These are phyloP conservation scores for Gymnobelideus leadbeateri DNA, from an alignment of 2,113 vertebrate genomes.

Conservation along the genomic window DNA sequence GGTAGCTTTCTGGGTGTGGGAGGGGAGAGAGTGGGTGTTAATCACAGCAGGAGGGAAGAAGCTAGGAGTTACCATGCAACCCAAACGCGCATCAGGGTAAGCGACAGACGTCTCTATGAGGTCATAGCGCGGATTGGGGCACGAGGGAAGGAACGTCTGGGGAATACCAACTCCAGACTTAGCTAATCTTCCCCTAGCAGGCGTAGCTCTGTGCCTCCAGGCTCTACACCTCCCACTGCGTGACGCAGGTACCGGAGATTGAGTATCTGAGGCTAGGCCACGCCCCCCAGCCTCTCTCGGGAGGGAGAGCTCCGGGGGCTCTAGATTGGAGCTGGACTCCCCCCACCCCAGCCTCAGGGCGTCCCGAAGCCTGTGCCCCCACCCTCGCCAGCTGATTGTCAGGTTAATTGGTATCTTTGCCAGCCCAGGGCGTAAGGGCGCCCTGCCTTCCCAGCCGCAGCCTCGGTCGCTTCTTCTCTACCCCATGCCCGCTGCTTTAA, in stretches of 20 bases:
- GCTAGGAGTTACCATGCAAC: not conserved
- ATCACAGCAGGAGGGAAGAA: not conserved
- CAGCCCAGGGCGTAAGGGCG: conserved; percentile 5
- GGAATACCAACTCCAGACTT: not conserved
- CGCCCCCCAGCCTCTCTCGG: not conserved
- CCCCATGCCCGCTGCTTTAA: not conserved
- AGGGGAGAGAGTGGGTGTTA: not conserved
- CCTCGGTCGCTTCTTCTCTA: no score
- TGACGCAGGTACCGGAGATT: not conserved
- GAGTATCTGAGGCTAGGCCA: not conserved
- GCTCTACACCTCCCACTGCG: not conserved
- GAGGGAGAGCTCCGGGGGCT: not conserved
- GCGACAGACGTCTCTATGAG: not conserved
- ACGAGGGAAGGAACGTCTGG: not conserved
- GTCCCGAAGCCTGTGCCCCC: not conserved
- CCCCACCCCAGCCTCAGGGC: not conserved
- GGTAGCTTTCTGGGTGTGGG: not conserved
- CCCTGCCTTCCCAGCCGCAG: not conserved
- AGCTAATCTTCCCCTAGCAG: not conserved
- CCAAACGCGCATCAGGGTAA: not conserved
- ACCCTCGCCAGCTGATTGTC: conserved; percentile 61
- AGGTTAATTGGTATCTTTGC: conserved; percentile 73
- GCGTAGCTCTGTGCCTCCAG: not conserved
- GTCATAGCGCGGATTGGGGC: not conserved
- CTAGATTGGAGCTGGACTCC: fast-evolving